These are phyloP conservation scores for Gymnothorax reevesii DNA, from an alignment of 2,797 vertebrate genomes.

Conservation along the genomic window DNA sequence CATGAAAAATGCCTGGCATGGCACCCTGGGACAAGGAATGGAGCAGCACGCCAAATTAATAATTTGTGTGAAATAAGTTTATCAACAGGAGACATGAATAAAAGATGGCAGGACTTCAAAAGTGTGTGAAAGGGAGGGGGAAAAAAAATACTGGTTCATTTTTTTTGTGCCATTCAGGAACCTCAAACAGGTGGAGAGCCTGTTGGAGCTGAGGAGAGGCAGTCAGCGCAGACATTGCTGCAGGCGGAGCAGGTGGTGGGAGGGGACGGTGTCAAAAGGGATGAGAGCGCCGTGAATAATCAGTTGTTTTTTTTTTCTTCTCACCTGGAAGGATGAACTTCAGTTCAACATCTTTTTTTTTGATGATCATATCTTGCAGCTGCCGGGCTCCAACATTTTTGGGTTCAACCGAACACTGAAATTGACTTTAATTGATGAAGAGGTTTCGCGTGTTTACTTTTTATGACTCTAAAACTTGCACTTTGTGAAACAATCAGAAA, in stretches of 20 bases:
- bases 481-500: not conserved
- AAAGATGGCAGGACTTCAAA: not conserved
- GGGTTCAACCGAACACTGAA: not conserved
- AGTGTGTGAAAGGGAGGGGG: not conserved
- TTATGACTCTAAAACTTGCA: not conserved
- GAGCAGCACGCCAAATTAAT: not conserved
- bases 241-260: not conserved
- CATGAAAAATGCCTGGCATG: no score
- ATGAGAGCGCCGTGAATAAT: not conserved
- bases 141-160: not conserved
- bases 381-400: not conserved
- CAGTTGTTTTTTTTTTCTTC: not conserved
- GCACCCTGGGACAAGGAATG: not conserved
- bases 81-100: slow-evolving; percentile 1
- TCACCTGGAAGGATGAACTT: slow-evolving; percentile 4
- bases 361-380: not conserved
- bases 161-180: not conserved
- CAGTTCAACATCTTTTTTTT: not conserved
- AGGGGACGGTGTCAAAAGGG: not conserved
- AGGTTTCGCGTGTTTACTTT: not conserved
- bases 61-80: not conserved
- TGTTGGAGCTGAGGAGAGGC: not conserved
- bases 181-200: not conserved
- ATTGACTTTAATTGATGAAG: not conserved
- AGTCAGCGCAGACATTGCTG: not conserved